phyloP scores from a whole-genome alignment of 2,113 vertebrate genomes.

The Leptocoma aspasia region DNA sequence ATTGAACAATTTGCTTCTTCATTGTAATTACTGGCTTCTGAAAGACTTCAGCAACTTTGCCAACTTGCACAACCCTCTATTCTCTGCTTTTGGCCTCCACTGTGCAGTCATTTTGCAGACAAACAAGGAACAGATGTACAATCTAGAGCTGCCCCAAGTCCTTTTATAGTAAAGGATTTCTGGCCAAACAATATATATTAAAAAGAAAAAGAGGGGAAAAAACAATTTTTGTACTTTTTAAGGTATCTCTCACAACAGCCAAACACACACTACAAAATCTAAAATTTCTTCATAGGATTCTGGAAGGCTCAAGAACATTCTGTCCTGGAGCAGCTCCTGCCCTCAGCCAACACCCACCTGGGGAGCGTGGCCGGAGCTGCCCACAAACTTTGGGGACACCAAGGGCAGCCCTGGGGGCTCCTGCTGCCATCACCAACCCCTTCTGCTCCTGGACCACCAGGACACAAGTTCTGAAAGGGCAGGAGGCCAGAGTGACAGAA shows the following conservation, averaged over 20 bases:
- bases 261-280: not conserved
- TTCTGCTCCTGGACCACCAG: not conserved
- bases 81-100: slow-evolving; percentile 38
- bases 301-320: not conserved
- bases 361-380: not conserved
- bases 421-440: not conserved
- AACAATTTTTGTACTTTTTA: not conserved
- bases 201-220: not conserved
- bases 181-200: not conserved
- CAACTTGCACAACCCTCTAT: slow-evolving; percentile 47
- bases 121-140: slow-evolving; percentile 60
- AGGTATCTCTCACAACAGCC: not conserved
- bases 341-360: fast-evolving
- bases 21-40: slow-evolving; percentile 51
- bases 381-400: fast-evolving
- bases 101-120: not conserved
- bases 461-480: not conserved
- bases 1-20: slow-evolving; percentile 25
- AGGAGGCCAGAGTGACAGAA: not conserved
- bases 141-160: slow-evolving; percentile 8
- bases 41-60: slow-evolving; percentile 21
- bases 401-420: not conserved
- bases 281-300: fast-evolving
- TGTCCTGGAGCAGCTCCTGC: not conserved
- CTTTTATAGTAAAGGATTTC: slow-evolving; percentile 41